Evolutionary conservation across 2,113 vertebrate genomes (phyloP), one percentile per base, ranked within the genome.

Genomic region (Pipa parva): DNA sequence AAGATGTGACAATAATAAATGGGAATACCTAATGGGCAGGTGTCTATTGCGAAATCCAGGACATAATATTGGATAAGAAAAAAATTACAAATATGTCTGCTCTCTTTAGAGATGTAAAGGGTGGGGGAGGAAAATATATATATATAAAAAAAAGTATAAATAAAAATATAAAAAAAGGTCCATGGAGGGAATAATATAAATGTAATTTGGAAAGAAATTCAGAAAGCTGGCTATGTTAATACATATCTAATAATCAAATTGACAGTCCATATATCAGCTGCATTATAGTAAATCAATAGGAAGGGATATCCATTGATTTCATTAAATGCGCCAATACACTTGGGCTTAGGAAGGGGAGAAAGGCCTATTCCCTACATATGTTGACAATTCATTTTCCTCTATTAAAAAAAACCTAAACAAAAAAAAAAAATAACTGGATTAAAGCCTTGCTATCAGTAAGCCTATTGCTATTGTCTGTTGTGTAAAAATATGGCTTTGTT

Each of bases 401-500:
- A n/a, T 36, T 58, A 10, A 58, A 18, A 7, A 11, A 52, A 18
- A 31, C 17, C n/a, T 27, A 29, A 6, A 20, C 3, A 26, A 29
- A 18, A n/a, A n/a, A n/a, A n/a, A n/a, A n/a, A n/a, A n/a, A n/a
- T n/a, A n/a, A n/a, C n/a, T n/a, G n/a, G n/a, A n/a, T n/a, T 11
- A 20, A 1, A 21, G 28, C n/a, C 29, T 57, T 22, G 55, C 55
- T 22, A 37, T 36, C 29, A 22, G n/a, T 7, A 20, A 10, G 18
- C 31, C 20, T 4, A 22, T 36, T 36, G 22, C 18, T 21, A 7
- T 13, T 22, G 9, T 9, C 55, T 26, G 22, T 24, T 10, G n/a
- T 20, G 46, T 5, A 63, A 31, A 52, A 45, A 33, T 28, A 22
- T 25, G 26, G 25, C 26, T 42, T 55, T 55, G 63, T 55, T 28